phyloP scores from a whole-genome alignment of 1,140 invertebrate species.

The Coptotermes formosanus region DNA sequence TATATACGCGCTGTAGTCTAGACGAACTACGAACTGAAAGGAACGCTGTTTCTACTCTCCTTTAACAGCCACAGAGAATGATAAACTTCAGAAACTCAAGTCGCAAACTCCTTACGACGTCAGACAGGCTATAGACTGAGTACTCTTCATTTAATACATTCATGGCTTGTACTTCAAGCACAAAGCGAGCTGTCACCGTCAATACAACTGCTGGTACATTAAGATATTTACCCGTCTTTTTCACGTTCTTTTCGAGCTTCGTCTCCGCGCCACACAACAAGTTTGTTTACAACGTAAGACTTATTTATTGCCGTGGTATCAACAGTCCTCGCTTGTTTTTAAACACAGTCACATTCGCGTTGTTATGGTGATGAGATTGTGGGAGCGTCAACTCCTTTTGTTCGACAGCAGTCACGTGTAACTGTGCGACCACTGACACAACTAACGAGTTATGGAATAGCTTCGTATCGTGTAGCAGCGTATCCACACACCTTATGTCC shows the following conservation, averaged over 20 bases:
- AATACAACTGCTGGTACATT: not conserved
- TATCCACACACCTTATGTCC: too few relatives aligned
- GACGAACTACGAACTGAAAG: too few relatives aligned
- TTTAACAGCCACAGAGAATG: too few relatives aligned
- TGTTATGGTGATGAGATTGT: not conserved
- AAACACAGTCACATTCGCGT: conserved; percentile 11
- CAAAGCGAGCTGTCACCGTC: too few relatives aligned
- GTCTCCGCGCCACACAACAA: not conserved
- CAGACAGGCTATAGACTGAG: too few relatives aligned
- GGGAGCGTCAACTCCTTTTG: not conserved
- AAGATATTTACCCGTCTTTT: not conserved
- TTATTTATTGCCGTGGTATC: not conserved
- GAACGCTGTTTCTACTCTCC: too few relatives aligned
- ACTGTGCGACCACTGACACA: not conserved
- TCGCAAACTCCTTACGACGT: too few relatives aligned
- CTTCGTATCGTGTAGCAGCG: too few relatives aligned
- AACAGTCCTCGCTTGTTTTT: not conserved
- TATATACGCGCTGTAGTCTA: too few relatives aligned
- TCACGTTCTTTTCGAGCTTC: not conserved
- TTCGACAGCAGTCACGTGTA: not conserved
- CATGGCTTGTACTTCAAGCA: too few relatives aligned
- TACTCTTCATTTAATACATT: too few relatives aligned
- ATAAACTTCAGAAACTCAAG: too few relatives aligned
- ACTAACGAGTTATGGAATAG: not conserved
- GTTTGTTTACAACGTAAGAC: not conserved